These are phyloP conservation scores for Calidris pugnax DNA, from an alignment of 2,113 vertebrate genomes.

Conservation along the genomic window DNA sequence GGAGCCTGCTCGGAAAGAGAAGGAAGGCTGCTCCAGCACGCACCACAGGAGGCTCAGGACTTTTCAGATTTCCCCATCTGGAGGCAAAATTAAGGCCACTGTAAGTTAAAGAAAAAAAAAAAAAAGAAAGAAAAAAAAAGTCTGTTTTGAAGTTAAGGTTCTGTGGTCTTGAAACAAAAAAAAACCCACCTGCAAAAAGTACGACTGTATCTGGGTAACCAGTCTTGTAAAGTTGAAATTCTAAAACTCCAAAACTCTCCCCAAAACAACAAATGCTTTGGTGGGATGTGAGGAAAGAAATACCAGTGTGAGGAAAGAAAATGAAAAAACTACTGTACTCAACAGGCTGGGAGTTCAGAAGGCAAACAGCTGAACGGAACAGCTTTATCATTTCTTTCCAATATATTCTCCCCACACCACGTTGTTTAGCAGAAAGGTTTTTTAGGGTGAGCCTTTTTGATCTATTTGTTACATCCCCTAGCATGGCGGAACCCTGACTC, in stretches of 20 bases:
- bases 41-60: neutral
- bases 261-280: neutral
- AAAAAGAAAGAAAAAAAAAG: rapidly evolving
- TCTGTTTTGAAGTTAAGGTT: neutral
- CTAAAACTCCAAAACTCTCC: neutral
- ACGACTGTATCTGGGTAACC: neutral
- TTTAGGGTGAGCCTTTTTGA: neutral
- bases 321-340: neutral
- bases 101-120: neutral
- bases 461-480: neutral
- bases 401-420: neutral
- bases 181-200: neutral
- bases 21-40: neutral
- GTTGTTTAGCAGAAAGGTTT: neutral
- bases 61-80: constrained; percentile 35
- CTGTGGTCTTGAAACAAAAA: neutral
- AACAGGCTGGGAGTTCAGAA: neutral
- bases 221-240: neutral
- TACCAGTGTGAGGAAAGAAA: neutral
- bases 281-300: neutral
- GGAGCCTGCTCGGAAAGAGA: neutral
- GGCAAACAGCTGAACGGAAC: neutral
- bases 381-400: neutral
- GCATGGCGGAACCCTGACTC: neutral
- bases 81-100: neutral